Conservation (phyloP, 30 jellyfish, hydroid and myxozoan species). For the Sanderia malayensis region DNA sequence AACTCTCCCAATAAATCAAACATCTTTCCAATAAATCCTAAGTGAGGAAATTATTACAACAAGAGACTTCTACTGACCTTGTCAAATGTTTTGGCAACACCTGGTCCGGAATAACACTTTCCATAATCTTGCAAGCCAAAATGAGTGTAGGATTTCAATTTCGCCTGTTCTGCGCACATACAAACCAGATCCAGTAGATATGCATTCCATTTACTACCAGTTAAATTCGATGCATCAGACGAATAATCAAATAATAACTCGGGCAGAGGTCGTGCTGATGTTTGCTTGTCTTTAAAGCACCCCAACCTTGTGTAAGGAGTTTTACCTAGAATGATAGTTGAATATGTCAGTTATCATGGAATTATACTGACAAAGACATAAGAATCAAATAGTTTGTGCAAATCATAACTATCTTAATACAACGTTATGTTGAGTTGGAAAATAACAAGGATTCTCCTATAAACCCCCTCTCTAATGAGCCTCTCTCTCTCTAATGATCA, state of each 20-base stretch:
- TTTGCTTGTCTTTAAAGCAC: slow-evolving; percentile 62
- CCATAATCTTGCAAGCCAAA: slow-evolving; percentile 83
- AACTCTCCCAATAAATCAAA: too few species aligned
- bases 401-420: too few species aligned
- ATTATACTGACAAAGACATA: too few species aligned
- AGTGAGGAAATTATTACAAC: too few species aligned
- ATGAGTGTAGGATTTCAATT: slow-evolving; percentile 64
- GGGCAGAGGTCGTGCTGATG: slow-evolving; percentile 71
- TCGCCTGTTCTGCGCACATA: slow-evolving; percentile 69
- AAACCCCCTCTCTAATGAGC: too few species aligned
- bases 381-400: too few species aligned
- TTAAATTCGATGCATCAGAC: slow-evolving; percentile 59
- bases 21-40: too few species aligned
- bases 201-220: slow-evolving; percentile 44
- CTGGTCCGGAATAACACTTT: slow-evolving; percentile 79
- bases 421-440: too few species aligned
- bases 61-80: slow-evolving; percentile 53
- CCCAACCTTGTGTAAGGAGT: slow-evolving; percentile 60
- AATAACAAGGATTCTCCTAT: too few species aligned
- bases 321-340: slow-evolving; percentile 42
- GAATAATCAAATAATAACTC: slow-evolving; percentile 74
- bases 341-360: too few species aligned
- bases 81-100: slow-evolving; percentile 52
- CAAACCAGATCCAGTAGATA: slow-evolving; percentile 73
- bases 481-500: too few species aligned